These are phyloP conservation scores for Campoplex nolae DNA, from an alignment of 2,888 invertebrate species.

Conservation along the genomic window DNA sequence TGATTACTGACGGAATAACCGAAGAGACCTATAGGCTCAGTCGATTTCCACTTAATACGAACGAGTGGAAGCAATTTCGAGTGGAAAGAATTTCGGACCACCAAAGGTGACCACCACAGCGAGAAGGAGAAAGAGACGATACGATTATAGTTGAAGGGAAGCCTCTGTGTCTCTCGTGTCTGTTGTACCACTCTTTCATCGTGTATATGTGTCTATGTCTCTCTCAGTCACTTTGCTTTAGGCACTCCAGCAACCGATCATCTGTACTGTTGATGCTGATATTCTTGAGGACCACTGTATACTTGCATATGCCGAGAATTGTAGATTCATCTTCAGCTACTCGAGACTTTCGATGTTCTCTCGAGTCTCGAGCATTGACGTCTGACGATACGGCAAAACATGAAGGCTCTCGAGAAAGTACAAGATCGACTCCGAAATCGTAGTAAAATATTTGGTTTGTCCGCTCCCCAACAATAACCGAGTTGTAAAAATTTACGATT, in stretches of 20 bases:
- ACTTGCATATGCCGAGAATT: constrained; percentile 74
- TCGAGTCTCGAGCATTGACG: constrained; percentile 75
- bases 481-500: constrained; percentile 12
- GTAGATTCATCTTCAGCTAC: constrained; percentile 82
- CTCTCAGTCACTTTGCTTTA: constrained; percentile 64
- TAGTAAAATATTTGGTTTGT: constrained; percentile 57
- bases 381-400: constrained; percentile 70
- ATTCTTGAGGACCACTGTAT: constrained; percentile 70
- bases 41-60: constrained; percentile 80
- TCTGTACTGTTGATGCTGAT: constrained; percentile 57
- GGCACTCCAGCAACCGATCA: constrained; percentile 78
- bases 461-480: constrained; percentile 5
- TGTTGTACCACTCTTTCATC: constrained; percentile 48
- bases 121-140: constrained; percentile 53
- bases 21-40: constrained; percentile 69
- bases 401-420: constrained; percentile 35
- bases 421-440: constrained; percentile 20
- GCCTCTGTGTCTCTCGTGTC: constrained; percentile 63
- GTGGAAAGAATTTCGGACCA: constrained; percentile 83
- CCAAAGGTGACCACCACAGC: constrained; percentile 79
- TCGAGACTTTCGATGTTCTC: constrained; percentile 70
- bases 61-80: constrained; percentile 81
- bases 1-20: constrained; percentile 77
- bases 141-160: constrained; percentile 62
- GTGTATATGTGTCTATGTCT: constrained; percentile 21